Conservation (phyloP, 2,888 invertebrate genomes). For the Thera britannica region DNA sequence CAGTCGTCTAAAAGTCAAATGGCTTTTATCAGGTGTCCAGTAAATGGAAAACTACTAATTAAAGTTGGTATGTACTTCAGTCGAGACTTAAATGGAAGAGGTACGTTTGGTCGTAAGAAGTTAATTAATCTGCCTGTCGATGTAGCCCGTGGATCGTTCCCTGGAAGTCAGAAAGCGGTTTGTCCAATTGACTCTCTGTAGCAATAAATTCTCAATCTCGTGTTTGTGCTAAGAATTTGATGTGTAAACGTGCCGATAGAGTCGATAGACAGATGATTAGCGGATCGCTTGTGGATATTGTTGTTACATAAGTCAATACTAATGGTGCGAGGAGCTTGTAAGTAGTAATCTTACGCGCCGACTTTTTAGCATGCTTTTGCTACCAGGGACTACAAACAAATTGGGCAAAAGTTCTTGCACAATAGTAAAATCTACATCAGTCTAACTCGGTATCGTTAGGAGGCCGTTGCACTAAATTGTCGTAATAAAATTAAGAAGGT, state of each 20-base stretch:
- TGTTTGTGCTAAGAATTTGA: slow-evolving; percentile 78
- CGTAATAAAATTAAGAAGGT: slow-evolving; percentile 71
- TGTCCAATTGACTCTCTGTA: slow-evolving; percentile 75
- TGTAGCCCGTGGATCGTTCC: slow-evolving; percentile 71
- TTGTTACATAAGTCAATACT: slow-evolving; percentile 70
- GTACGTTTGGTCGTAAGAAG: slow-evolving; percentile 68
- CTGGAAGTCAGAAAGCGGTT: slow-evolving; percentile 72
- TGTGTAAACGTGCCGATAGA: slow-evolving; percentile 72
- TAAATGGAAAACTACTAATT: slow-evolving; percentile 82
- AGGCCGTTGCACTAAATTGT: slow-evolving; percentile 65
- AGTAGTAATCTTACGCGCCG: slow-evolving; percentile 66
- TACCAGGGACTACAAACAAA: slow-evolving; percentile 56
- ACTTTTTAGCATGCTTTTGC: slow-evolving; percentile 73
- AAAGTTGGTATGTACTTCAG: slow-evolving; percentile 66
- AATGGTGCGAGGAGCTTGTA: slow-evolving; percentile 63
- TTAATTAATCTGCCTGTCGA: slow-evolving; percentile 78
- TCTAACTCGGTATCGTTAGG: slow-evolving; percentile 54
- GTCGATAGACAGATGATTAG: slow-evolving; percentile 74
- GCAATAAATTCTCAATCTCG: slow-evolving; percentile 65
- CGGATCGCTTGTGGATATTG: slow-evolving; percentile 72
- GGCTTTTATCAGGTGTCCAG: slow-evolving; percentile 76
- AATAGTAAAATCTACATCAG: slow-evolving; percentile 47
- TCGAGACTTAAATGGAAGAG: slow-evolving; percentile 70
- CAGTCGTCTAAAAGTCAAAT: slow-evolving; percentile 68
- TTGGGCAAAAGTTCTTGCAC: slow-evolving; percentile 41